Conservation (phyloP, 2,888 invertebrate genomes). For the Myathropa florea region DNA sequence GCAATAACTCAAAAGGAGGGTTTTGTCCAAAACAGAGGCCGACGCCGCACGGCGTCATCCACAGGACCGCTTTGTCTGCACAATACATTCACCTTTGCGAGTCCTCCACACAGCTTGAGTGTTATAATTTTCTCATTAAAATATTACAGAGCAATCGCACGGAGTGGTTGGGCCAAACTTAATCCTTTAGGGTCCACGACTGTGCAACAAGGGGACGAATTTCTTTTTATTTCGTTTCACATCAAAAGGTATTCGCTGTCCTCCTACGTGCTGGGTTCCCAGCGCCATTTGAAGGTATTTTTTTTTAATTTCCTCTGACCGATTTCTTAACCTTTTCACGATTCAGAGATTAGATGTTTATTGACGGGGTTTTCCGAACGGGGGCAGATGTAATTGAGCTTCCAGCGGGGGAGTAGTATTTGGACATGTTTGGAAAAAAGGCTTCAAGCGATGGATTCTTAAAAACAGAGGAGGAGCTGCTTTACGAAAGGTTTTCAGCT, state of each 20-base stretch:
- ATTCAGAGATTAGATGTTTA: neutral
- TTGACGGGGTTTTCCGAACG: too few species aligned
- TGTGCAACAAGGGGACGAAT: neutral
- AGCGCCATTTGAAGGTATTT: neutral
- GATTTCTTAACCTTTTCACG: neutral
- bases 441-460: too few species aligned
- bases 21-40: conserved; percentile 40
- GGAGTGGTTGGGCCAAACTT: conserved; percentile 4
- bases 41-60: conserved; percentile 20
- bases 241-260: neutral
- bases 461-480: too few species aligned
- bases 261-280: neutral
- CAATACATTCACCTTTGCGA: conserved; percentile 19
- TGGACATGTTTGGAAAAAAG: too few species aligned
- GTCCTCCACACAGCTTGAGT: neutral
- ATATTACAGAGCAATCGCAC: conserved; percentile 22
- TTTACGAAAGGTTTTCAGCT: too few species aligned
- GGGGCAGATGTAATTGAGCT: too few species aligned
- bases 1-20: conserved; percentile 63
- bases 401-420: too few species aligned
- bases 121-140: conserved; percentile 31
- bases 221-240: neutral
- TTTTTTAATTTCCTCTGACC: neutral
- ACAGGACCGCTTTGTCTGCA: neutral
- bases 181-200: neutral